Percentiles rank a stretch among this genome's conserved stretches.
These are phyloP conservation scores for Odontothrips loti DNA, from an alignment of 2,888 invertebrate genomes.

Conservation along the genomic window DNA sequence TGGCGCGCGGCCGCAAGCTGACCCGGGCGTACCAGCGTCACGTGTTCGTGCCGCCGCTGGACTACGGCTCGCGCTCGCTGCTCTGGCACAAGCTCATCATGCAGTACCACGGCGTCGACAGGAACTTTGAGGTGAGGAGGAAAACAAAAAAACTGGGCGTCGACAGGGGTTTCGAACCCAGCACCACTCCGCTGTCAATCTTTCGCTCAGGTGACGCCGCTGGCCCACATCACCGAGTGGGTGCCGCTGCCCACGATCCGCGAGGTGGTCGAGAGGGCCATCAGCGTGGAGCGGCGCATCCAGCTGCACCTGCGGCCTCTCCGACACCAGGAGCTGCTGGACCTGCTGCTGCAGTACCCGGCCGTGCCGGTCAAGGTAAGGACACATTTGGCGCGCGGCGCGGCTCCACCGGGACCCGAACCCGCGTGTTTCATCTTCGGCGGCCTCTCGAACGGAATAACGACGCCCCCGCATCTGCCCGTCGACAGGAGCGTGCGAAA, in stretches of 20 bases:
- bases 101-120: neutral
- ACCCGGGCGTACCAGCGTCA: neutral
- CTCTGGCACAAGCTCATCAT: slow-evolving; percentile 22
- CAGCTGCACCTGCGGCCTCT: neutral
- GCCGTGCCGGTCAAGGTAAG: neutral
- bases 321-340: neutral
- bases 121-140: neutral
- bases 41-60: neutral
- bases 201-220: neutral
- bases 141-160: no score
- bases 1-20: slow-evolving; percentile 42
- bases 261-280: neutral
- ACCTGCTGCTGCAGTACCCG: neutral
- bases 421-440: no score
- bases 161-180: neutral
- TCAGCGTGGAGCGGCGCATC: slow-evolving; percentile 2
- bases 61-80: slow-evolving; percentile 11
- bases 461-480: neutral
- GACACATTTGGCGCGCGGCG: neutral
- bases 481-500: neutral
- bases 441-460: no score
- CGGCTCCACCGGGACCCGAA: neutral
- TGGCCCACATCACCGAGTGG: neutral
- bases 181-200: neutral
- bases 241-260: slow-evolving; percentile 11